These are phyloP conservation scores for Papilio polyxenes DNA, from an alignment of 1,140 invertebrate genomes.

Conservation along the genomic window DNA sequence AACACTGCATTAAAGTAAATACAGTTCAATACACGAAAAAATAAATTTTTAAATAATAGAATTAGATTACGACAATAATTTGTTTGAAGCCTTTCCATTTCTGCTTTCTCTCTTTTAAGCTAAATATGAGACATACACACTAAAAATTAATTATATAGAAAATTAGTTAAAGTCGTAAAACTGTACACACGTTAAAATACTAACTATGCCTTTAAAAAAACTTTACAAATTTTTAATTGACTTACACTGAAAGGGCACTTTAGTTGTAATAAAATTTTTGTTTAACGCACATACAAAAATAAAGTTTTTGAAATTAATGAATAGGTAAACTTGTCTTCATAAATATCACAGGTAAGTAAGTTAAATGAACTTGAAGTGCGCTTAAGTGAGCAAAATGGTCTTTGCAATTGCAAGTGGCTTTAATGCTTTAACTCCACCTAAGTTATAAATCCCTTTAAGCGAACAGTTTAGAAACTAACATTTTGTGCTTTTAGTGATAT, in stretches of 20 bases:
- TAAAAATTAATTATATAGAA: too few relatives aligned
- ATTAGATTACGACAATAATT: not conserved
- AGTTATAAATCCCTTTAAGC: slow-evolving; percentile 24
- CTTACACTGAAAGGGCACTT: too few relatives aligned
- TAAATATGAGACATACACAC: too few relatives aligned
- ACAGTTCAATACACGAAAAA: not conserved
- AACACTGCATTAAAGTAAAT: not conserved
- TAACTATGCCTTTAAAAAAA: not conserved
- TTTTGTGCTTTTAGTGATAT: slow-evolving; percentile 10
- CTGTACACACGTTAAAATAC: too few relatives aligned
- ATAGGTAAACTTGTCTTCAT: slow-evolving; percentile 8
- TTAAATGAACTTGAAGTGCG: slow-evolving; percentile 27
- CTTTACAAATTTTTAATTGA: too few relatives aligned
- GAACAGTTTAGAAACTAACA: not conserved
- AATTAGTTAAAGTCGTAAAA: too few relatives aligned
- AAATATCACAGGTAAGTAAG: slow-evolving; percentile 22
- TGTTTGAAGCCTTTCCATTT: not conserved
- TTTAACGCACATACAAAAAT: not conserved
- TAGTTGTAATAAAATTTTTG: not conserved
- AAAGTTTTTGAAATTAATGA: not conserved
- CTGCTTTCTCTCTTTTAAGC: too few relatives aligned
- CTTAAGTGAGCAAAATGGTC: slow-evolving; percentile 26
- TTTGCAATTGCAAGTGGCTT: slow-evolving; percentile 18
- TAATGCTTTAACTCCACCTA: slow-evolving; percentile 20
- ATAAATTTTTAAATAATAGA: not conserved